Percentiles rank a stretch among this genome's conserved stretches.
These are phyloP conservation scores for Fregetta grallaria DNA, from an alignment of 2,113 vertebrate genomes.

Conservation along the genomic window DNA sequence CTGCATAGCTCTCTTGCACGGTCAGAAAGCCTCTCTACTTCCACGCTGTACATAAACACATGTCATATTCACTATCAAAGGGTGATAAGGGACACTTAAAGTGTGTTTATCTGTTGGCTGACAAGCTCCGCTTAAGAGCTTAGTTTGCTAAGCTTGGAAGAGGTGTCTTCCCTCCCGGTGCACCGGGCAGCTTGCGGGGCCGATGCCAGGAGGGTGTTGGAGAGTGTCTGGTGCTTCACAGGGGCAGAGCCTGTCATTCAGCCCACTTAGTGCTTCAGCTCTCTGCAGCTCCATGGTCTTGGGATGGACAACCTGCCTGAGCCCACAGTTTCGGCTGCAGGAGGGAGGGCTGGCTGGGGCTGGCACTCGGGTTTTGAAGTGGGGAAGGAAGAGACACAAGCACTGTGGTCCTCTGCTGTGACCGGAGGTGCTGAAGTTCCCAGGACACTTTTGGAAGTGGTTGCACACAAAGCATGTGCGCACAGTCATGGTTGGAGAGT, in stretches of 20 bases:
- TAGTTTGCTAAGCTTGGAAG: background rate
- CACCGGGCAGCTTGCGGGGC: accelerated
- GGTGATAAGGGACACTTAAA: constrained; percentile 4
- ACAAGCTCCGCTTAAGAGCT: background rate
- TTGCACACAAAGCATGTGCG: background rate
- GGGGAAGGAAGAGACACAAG: background rate
- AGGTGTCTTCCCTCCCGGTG: background rate
- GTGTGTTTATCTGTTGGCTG: constrained; percentile 49
- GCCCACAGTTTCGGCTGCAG: accelerated
- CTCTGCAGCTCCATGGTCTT: background rate
- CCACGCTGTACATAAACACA: background rate
- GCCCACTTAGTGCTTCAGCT: background rate
- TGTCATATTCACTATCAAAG: background rate
- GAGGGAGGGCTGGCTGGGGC: background rate
- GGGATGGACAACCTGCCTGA: background rate
- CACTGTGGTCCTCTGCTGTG: background rate
- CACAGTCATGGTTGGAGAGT: accelerated
- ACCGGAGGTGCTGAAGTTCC: accelerated
- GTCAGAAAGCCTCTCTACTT: background rate
- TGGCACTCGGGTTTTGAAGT: background rate
- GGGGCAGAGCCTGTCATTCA: background rate
- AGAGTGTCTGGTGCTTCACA: background rate
- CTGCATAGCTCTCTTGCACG: background rate
- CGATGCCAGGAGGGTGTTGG: background rate
- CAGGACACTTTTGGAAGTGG: accelerated